Percentiles rank a stretch among this genome's conserved stretches.
Evolutionary conservation across 2,888 invertebrate genomes (phyloP).

Genomic region (Sinentomon sp.): DNA sequence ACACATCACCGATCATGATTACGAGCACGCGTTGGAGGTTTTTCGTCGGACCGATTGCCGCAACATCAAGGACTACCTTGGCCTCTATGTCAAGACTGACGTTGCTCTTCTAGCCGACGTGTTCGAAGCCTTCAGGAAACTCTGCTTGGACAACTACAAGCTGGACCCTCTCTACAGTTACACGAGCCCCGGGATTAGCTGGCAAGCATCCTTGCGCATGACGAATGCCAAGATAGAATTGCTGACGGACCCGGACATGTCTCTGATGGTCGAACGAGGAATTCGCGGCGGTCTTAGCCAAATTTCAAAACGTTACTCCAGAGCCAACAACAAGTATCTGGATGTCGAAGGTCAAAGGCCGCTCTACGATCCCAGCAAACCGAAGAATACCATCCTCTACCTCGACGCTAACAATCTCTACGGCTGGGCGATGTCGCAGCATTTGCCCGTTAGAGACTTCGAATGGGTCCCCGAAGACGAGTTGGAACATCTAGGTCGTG

Average conservation of each 20-base stretch:
- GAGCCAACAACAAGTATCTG: conserved; percentile 12
- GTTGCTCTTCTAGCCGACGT: conserved; percentile 14
- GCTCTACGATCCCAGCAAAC: too few species aligned
- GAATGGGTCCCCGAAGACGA: conserved; percentile 15
- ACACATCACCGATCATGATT: conserved; percentile 13
- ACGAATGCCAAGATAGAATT: conserved; percentile 12
- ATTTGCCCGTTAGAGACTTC: conserved; percentile 17
- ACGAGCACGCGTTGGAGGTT: conserved; percentile 13
- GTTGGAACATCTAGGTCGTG: too few species aligned
- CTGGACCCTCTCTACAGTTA: conserved; percentile 15
- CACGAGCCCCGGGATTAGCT: too few species aligned
- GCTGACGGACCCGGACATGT: conserved; percentile 14
- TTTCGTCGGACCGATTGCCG: conserved; percentile 14
- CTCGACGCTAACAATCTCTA: conserved; percentile 18
- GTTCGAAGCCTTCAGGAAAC: conserved; percentile 16
- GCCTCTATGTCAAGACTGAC: conserved; percentile 15
- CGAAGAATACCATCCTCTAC: not conserved
- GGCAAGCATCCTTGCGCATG: conserved; percentile 13
- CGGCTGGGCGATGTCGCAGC: conserved; percentile 14
- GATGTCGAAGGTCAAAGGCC: too few species aligned
- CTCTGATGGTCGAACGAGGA: conserved; percentile 11
- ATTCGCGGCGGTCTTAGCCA: conserved; percentile 10
- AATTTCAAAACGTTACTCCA: conserved; percentile 11
- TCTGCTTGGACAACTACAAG: conserved; percentile 12
- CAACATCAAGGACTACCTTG: conserved; percentile 15